Evolutionary conservation across 37 sponge, comb jelly and placozoan genomes (phyloP), one percentile per base, ranked within the genome.

Genomic region (Crambe crambe): DNA sequence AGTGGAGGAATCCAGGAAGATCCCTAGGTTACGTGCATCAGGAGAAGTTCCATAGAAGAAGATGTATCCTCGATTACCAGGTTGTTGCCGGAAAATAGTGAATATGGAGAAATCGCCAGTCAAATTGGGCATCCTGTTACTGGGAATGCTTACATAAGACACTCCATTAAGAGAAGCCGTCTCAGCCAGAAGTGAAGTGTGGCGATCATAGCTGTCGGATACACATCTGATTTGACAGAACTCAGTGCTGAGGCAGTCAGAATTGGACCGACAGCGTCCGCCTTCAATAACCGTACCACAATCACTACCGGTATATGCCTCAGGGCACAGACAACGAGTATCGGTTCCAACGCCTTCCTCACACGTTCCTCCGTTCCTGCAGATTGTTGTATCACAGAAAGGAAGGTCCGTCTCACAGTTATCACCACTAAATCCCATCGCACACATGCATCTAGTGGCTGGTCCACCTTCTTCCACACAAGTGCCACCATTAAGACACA

Each of bases 341-440:
- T 25, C 37, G 27, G 66, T 41, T 32, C 91, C 91, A 76, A 31
- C 8, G 3, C 76, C 74, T 31, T 83, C 82, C 5, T 21, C 42
- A 38, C 91, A 91, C 1, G 80, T 83, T 27, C 87, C 87, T 37
- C 83, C 91, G 74, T 91, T 91, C 20, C 23, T 30, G 67, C 91
- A 91, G 30, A 77, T 34, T 40, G n/a, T 37, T 42, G 42, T 17
- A 6, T 27, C 9, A 41, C 87, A 86, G 56, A 64, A 77, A 37
- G 63, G 41, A 6, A 86, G 31, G 39, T 75, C 82, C 26, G 9
- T 43, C 2, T 77, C 69, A 58, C 91, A 91, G 2, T 31, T 39
- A 17, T 32, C 34, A 22, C 91, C 91, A 75, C 34, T 74, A 62
- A 77, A 86, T 25, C 83, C 91, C 54, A 1, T 35, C 73, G 41